Base-by-base conservation (phyloP, 2,113 vertebrate species). In the Siniperca knerii region DNA sequence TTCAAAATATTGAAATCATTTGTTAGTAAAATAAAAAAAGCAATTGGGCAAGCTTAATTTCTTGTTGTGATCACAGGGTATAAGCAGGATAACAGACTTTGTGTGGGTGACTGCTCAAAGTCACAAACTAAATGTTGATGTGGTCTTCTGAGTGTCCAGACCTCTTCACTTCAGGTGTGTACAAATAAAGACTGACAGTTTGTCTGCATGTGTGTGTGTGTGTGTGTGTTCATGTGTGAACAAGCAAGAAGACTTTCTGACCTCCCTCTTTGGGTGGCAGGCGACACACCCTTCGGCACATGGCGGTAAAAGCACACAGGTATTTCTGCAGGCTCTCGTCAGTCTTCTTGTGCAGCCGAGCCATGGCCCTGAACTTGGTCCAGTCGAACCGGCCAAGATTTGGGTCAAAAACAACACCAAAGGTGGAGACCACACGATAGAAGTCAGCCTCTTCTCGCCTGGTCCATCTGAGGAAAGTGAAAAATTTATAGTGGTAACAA, bases 291-390 rank as follows among this genome's bases (percentile, higher is more conserved):
- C 97, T 95, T 44, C 98, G 95, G 93, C 98, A 99, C 98, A 99
- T 99, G 44, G 98, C 96, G 83, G 98, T 97, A 75, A 99, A 99
- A 0, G 98, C 96, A 82, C 97, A 98, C 57, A 99, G 93, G 92
- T 99, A 99, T 79, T 99, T 99, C 93, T 98, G 98, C 89, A 99
- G 94, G 89, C 98, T 99, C 81, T 97, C 97, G 2, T 99, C 98
- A 0, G 98, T 99, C 89, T 99, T 99, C 94, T 99, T 99, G 93
- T 99, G 98, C 29, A 99, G 95, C 20, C 98, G 95, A 61, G 98
- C 98, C 97, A 99, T 99, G 1, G 98, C 98, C 92, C 98, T 94
- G 90, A 99, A 99, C 92, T 99, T 99, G 89, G 98, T 98, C 98
- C 98, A 99, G 90, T 99, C 98, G 87, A 99, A 99, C 0, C 96